These are phyloP conservation scores for Corydoras maculifer DNA, from an alignment of 2,113 vertebrate species.

Conservation along the genomic window DNA sequence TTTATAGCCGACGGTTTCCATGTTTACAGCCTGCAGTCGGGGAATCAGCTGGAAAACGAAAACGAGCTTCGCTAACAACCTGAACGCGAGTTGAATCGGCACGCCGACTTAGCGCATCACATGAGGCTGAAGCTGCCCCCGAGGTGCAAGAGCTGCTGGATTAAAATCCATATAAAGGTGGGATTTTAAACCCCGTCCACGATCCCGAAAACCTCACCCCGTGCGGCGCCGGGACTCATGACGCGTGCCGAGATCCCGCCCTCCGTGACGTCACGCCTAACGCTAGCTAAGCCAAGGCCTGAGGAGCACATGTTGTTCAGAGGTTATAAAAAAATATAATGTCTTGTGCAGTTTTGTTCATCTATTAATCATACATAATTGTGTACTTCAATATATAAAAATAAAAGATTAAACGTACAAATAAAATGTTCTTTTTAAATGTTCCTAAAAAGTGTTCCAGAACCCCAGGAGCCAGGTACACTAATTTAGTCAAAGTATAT, in stretches of 20 bases:
- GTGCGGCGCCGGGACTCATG: background rate
- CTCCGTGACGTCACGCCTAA: background rate
- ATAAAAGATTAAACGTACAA: no score
- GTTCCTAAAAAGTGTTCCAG: no score
- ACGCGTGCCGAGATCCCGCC: background rate
- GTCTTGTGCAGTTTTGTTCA: no score
- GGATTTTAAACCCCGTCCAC: background rate
- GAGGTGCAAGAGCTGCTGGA: background rate
- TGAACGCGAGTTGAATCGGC: conserved; percentile 5
- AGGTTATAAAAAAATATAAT: no score
- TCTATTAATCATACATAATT: no score
- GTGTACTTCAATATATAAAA: no score
- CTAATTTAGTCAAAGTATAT: no score
- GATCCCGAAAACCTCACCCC: background rate
- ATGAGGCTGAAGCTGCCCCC: conserved; percentile 4
- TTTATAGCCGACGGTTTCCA: conserved; percentile 50
- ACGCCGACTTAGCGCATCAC: conserved; percentile 13
- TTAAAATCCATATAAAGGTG: conserved; percentile 19
- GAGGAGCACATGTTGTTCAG: background rate
- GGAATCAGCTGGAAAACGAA: conserved; percentile 3
- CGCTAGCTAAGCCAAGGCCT: background rate
- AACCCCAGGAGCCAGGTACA: no score
- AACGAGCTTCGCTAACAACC: conserved; percentile 40
- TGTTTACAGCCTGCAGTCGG: conserved; percentile 27
- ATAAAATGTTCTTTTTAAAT: no score